Conservation (phyloP, 2,113 vertebrate genomes). For the Coryphaenoides rupestris region DNA sequence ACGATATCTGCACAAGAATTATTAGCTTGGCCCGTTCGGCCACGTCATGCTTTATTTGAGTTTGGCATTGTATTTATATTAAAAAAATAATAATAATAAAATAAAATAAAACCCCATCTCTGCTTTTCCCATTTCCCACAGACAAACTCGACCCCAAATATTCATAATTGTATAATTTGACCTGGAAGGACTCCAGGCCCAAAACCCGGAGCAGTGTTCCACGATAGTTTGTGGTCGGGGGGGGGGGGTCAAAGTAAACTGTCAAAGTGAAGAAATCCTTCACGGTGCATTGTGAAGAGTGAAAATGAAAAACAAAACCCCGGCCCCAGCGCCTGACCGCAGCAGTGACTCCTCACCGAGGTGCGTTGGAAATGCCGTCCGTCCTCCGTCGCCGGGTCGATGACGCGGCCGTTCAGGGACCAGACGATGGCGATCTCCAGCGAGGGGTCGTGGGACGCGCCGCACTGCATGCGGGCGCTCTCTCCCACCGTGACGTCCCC, state of each 20-base stretch:
- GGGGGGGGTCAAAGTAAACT: not conserved
- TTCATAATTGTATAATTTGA: conserved; percentile 11
- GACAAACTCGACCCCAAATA: conserved; percentile 24
- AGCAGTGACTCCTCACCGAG: conserved; percentile 75
- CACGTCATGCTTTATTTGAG: too few species aligned
- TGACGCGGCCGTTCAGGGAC: conserved; percentile 84
- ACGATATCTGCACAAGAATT: too few species aligned
- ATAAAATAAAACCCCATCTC: too few species aligned
- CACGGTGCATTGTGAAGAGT: too few species aligned
- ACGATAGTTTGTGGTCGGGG: not conserved
- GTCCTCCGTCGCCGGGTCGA: conserved; percentile 87
- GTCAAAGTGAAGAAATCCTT: not conserved
- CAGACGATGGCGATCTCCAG: conserved; percentile 94
- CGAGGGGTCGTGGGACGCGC: conserved; percentile 82
- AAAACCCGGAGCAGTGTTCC: not conserved
- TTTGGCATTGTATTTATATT: too few species aligned
- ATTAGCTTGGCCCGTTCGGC: too few species aligned
- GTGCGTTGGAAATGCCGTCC: conserved; percentile 80
- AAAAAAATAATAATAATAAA: too few species aligned
- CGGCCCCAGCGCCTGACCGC: not conserved
- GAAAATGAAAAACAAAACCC: not conserved
- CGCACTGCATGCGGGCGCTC: conserved; percentile 85
- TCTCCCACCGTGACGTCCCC: conserved; percentile 89
- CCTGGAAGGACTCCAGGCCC: not conserved
- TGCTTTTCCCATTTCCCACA: conserved; percentile 17